Evolutionary conservation across 2,888 invertebrate genomes (phyloP).

Genomic region (Empis stercorea): DNA sequence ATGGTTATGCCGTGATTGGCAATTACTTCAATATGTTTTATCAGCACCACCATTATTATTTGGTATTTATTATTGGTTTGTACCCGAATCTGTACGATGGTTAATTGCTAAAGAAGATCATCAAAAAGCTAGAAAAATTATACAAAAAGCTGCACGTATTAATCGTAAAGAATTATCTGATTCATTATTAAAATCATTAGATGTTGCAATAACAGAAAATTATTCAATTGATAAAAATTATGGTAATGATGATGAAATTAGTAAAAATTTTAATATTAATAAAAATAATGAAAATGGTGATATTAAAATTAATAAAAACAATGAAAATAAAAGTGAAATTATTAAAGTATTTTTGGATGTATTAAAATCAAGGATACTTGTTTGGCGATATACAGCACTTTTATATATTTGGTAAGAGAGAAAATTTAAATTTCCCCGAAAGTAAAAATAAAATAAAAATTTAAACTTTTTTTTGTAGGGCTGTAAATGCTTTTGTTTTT

Average conservation of each 20-base stretch:
- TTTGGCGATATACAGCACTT: constrained; percentile 36
- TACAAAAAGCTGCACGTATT: constrained; percentile 42
- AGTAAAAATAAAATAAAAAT: too few species aligned
- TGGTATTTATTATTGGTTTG: constrained; percentile 45
- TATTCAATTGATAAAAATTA: constrained; percentile 7
- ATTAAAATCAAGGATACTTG: constrained; percentile 35
- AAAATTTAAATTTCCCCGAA: too few species aligned
- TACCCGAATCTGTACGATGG: constrained; percentile 57
- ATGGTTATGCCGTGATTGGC: constrained; percentile 47
- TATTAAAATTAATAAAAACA: neutral
- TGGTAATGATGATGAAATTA: neutral
- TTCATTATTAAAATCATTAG: constrained; percentile 35
- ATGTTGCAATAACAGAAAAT: constrained; percentile 15
- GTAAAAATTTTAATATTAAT: neutral
- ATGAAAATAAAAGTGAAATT: constrained; percentile 17
- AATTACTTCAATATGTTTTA: constrained; percentile 42
- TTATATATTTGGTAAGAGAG: constrained; percentile 40
- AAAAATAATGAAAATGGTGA: constrained; percentile 3
- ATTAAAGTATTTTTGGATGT: constrained; percentile 35
- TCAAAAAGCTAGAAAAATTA: constrained; percentile 41
- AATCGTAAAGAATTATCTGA: constrained; percentile 41
- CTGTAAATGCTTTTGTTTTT: constrained; percentile 52
- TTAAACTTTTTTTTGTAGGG: constrained; percentile 28
- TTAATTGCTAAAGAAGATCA: constrained; percentile 43
- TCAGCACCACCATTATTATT: constrained; percentile 48